Base-by-base conservation (phyloP, 2,888 invertebrate species). In the Meteorus colon region DNA sequence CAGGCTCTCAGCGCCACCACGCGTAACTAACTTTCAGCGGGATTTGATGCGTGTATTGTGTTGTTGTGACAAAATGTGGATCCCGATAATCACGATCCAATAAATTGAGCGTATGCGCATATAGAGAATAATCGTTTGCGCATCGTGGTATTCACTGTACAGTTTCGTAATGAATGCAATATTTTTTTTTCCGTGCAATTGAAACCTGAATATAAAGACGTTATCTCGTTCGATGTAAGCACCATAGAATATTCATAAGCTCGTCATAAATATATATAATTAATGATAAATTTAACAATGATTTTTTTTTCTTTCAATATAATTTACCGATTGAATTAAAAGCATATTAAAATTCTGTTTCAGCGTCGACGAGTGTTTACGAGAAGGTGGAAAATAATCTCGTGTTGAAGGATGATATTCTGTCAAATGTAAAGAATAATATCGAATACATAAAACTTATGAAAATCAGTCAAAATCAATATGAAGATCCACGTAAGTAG, bases 401-500 rank as follows among this genome's bases (percentile, higher is more conserved):
- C 14, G 4, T 8, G 1, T 72, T n/a, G 27, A 60, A 67, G n/a
- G 37, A 76, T 14, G 82, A 86, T 41, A 80, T 81, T 73, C 76
- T 83, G 60, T 80, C 83, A 12, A 69, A 78, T n/a, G 65, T 63
- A 4, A 82, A 84, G 67, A 81, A 80, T 1, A 89, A 90, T 70
- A 89, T 91, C 71, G 92, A 92, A 83, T 91, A 91, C 83, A 91
- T 93, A 0, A 91, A 90, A 77, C 92, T 93, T 16, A 85, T 91
- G 75, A 94, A 94, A 87, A 90, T 92, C 74, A 91, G 91, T 81
- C 92, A 85, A 62, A 89, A 88, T 79, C 85, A 86, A 65, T 88
- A 92, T 84, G 91, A 91, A 76, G 92, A 92, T 84, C 85, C 87
- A 62, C 78, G 89, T 89, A 81, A 88, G 88, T 87, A 65, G 19